Evolutionary conservation across 1,140 invertebrate species (phyloP).

Genomic region (Notospermus geniculatus): DNA sequence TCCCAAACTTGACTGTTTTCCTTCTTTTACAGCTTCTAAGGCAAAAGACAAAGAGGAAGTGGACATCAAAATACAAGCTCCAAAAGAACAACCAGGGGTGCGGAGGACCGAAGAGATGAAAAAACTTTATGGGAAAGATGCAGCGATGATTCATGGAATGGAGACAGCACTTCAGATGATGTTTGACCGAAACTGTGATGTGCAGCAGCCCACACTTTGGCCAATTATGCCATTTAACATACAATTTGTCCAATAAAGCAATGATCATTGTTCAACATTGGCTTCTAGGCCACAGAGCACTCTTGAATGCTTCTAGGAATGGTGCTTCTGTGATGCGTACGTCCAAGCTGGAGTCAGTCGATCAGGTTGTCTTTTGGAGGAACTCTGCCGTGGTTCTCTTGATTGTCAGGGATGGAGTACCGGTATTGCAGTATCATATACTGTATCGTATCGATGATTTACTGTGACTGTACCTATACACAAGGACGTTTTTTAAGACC

Average conservation of each 20-base stretch:
- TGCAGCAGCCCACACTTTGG: constrained; percentile 67
- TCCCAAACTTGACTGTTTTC: not conserved
- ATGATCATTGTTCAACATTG: too few species aligned
- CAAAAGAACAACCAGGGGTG: constrained; percentile 47
- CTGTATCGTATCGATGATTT: too few species aligned
- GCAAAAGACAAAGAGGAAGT: not conserved
- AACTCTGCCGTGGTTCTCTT: too few species aligned
- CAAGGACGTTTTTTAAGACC: too few species aligned
- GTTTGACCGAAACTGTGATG: constrained; percentile 65
- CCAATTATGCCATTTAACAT: constrained; percentile 71
- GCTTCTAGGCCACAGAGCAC: too few species aligned
- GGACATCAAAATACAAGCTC: constrained; percentile 32
- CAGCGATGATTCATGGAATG: constrained; percentile 70
- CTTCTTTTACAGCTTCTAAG: not conserved
- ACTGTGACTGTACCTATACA: too few species aligned
- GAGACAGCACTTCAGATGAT: constrained; percentile 70
- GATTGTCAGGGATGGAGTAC: too few species aligned
- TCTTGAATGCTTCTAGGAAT: too few species aligned
- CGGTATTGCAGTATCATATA: too few species aligned
- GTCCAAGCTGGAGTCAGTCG: too few species aligned
- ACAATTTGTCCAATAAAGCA: constrained; percentile 28
- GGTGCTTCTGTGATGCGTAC: too few species aligned
- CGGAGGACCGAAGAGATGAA: constrained; percentile 52
- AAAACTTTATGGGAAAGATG: constrained; percentile 51
- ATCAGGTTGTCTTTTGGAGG: too few species aligned